These are phyloP conservation scores for Nothura maculosa DNA, from an alignment of 2,797 vertebrate species.

Conservation along the genomic window DNA sequence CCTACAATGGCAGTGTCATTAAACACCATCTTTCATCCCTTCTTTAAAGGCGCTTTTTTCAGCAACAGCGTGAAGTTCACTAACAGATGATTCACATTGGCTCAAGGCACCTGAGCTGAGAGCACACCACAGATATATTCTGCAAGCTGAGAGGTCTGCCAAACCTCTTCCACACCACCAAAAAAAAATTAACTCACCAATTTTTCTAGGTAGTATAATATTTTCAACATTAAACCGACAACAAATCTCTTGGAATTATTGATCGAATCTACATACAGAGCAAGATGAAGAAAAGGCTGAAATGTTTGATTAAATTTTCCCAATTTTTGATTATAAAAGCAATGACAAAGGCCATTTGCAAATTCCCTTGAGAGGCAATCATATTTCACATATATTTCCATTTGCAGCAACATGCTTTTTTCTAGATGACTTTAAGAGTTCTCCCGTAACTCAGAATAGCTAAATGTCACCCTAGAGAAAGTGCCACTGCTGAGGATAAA, in stretches of 20 bases:
- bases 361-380: not conserved
- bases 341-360: not conserved
- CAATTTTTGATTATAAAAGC: not conserved
- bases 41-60: not conserved
- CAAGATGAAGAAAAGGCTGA: not conserved
- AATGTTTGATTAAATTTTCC: not conserved
- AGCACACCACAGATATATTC: not conserved
- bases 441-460: not conserved
- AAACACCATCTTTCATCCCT: not conserved
- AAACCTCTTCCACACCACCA: rapidly evolving
- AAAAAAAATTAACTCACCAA: not conserved
- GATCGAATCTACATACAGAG: not conserved
- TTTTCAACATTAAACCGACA: not conserved
- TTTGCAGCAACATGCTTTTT: not conserved
- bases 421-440: not conserved
- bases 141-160: not conserved
- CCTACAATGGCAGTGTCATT: not conserved
- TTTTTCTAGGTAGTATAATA: not conserved
- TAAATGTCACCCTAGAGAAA: not conserved
- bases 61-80: not conserved
- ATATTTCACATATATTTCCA: not conserved
- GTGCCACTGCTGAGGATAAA: not conserved
- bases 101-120: not conserved
- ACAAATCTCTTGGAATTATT: not conserved
- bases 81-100: not conserved